A percentile compares a stretch with the other conserved stretches of the same genome.
These are phyloP conservation scores for Apis cerana DNA, from an alignment of 1,140 invertebrate genomes.

Conservation along the genomic window DNA sequence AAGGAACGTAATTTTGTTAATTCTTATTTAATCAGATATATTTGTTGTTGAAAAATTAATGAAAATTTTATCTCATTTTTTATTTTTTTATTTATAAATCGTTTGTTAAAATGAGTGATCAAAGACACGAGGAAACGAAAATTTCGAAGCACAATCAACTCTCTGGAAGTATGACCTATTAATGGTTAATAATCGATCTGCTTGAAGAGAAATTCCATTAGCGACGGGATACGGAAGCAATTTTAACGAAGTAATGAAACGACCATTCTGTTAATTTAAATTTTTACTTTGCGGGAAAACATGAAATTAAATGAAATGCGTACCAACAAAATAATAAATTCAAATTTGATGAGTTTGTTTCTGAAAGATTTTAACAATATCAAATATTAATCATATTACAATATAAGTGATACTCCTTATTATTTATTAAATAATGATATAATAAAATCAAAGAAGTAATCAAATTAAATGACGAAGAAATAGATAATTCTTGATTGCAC, in stretches of 20 bases:
- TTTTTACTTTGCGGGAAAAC: background rate
- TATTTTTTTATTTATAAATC: background rate
- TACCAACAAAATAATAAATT: background rate
- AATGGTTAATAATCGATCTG: conserved; percentile 46
- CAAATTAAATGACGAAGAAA: too few species aligned
- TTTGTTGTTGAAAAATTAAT: too few species aligned
- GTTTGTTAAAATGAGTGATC: background rate
- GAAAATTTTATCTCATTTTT: background rate
- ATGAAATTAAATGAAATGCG: background rate
- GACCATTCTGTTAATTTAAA: conserved; percentile 16
- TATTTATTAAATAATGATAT: background rate
- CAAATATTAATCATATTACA: too few species aligned
- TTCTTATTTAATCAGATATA: conserved; percentile 7
- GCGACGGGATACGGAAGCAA: conserved; percentile 21
- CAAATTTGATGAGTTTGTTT: too few species aligned
- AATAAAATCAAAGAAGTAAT: background rate
- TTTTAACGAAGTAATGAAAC: background rate
- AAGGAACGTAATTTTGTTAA: conserved; percentile 10
- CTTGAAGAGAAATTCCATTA: conserved; percentile 43
- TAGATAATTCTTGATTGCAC: too few species aligned
- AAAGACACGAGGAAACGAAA: conserved; percentile 2
- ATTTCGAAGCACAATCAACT: background rate
- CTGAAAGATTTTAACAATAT: too few species aligned
- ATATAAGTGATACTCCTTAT: too few species aligned
- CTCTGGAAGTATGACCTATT: conserved; percentile 24